Evolutionary conservation across 2,797 vertebrate genomes (phyloP).

Genomic region (Stomatorhinus walkeri): DNA sequence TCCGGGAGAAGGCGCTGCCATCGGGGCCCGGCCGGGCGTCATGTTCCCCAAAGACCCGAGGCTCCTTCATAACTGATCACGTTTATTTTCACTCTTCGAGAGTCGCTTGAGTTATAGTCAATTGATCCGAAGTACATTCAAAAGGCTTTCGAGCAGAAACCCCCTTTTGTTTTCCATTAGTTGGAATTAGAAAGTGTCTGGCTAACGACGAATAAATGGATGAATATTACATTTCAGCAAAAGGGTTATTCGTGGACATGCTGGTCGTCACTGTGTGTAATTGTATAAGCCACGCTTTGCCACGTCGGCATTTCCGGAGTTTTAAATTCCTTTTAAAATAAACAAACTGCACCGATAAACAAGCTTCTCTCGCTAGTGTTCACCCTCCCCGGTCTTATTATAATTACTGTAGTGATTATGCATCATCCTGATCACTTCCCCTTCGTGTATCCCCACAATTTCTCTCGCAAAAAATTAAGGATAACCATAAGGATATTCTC

Average conservation of each 20-base stretch:
- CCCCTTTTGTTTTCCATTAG: neutral
- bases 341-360: neutral
- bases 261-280: neutral
- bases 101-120: neutral
- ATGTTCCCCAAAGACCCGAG: neutral
- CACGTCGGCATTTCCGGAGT: neutral
- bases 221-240: conserved; percentile 7
- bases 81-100: neutral
- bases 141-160: neutral
- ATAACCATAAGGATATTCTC: neutral
- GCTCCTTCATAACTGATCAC: neutral
- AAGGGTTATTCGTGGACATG: neutral
- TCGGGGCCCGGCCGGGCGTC: neutral
- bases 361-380: neutral
- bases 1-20: neutral
- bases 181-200: neutral
- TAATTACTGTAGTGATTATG: conserved; percentile 43
- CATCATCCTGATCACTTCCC: conserved; percentile 39
- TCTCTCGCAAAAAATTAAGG: neutral
- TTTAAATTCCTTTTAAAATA: neutral
- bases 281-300: neutral
- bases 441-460: conserved; percentile 26
- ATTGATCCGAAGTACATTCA: neutral
- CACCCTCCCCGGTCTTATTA: conserved; percentile 31
- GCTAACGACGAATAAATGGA: conserved; percentile 13